Conservation (phyloP, 2,113 vertebrate genomes). For the Cyrtonyx montezumae region DNA sequence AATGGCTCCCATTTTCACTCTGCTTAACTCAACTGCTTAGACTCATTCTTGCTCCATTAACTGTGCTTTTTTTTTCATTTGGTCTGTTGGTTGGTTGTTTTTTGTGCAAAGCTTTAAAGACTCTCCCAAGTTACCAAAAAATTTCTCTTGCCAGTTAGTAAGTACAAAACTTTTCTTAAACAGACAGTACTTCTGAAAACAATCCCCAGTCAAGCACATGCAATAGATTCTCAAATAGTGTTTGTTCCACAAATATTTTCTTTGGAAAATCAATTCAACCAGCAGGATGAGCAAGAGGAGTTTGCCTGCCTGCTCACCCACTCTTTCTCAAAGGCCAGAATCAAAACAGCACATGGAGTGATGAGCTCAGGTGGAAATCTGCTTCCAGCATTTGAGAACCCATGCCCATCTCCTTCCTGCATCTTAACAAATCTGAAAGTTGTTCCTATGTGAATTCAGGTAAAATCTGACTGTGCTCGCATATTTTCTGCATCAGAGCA, state of each 20-base stretch:
- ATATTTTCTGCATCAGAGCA: constrained; percentile 25
- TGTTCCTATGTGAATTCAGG: not conserved
- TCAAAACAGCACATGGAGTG: not conserved
- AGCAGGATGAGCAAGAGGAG: not conserved
- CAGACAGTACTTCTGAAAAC: not conserved
- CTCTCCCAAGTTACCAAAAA: not conserved
- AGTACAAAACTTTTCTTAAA: not conserved
- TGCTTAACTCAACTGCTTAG: not conserved
- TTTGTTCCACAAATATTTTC: constrained; percentile 1
- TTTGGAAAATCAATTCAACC: constrained; percentile 26
- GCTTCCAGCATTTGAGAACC: not conserved
- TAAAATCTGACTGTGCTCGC: constrained; percentile 16
- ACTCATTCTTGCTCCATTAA: not conserved
- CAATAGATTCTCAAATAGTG: not conserved
- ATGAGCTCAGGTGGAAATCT: constrained; percentile 1
- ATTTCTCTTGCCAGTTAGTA: not conserved
- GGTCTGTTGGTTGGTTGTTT: not conserved
- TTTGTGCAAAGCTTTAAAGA: not conserved
- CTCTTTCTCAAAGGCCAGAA: not conserved
- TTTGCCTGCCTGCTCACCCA: not conserved
- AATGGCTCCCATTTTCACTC: not conserved
- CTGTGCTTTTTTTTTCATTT: not conserved
- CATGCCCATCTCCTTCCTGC: not conserved
- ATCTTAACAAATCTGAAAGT: constrained; percentile 35
- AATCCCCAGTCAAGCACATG: not conserved